phyloP scores from a whole-genome alignment of 2,797 vertebrate genomes.

The Clarias laeviceps region DNA sequence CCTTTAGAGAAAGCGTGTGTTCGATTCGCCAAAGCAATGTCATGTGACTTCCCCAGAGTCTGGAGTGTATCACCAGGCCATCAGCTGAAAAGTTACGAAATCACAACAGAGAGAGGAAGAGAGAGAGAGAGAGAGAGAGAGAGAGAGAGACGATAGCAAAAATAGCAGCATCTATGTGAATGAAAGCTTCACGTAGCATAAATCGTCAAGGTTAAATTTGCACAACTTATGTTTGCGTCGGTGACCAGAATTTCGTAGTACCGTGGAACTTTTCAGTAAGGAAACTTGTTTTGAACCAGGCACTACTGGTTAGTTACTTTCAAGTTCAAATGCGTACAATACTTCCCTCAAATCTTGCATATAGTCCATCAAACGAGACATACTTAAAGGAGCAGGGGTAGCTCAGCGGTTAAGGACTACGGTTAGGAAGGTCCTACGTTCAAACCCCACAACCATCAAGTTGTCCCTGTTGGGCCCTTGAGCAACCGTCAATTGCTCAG shows the following conservation, averaged over 20 bases:
- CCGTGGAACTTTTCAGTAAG: neutral
- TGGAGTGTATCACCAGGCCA: neutral
- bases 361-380: neutral
- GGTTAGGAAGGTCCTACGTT: no score
- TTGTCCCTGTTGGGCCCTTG: no score
- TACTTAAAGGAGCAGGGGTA: no score
- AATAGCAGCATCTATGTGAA: neutral
- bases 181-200: neutral
- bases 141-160: neutral
- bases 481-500: no score
- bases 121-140: neutral
- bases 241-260: neutral
- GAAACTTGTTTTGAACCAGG: neutral
- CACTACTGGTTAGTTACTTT: neutral
- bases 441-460: no score
- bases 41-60: neutral
- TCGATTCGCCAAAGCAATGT: neutral
- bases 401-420: no score
- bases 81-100: neutral
- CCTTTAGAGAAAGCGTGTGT: neutral
- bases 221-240: slow-evolving; percentile 18
- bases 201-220: neutral
- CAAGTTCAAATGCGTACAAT: neutral
- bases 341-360: neutral
- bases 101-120: neutral